phyloP scores from a whole-genome alignment of 2,113 vertebrate genomes.

The Cavia porcellus region DNA sequence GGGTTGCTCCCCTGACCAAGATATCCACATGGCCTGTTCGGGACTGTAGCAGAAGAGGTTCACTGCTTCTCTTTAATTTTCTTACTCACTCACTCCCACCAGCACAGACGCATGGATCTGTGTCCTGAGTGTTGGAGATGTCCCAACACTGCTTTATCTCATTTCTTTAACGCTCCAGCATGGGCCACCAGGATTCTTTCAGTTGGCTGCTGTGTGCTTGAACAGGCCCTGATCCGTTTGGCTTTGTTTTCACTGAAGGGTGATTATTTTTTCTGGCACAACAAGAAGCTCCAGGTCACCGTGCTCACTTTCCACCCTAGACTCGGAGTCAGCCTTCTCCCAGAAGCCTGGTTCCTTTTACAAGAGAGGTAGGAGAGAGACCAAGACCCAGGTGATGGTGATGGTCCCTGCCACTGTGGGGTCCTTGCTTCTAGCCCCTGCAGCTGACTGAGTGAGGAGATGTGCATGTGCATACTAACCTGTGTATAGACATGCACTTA shows the following conservation, averaged over 20 bases:
- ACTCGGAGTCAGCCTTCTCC: background rate
- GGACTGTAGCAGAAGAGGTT: background rate
- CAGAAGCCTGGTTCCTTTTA: background rate
- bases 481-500: background rate
- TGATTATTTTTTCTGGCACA: background rate
- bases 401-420: background rate
- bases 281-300: background rate
- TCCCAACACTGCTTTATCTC: background rate
- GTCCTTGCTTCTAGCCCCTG: no score
- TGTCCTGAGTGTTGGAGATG: background rate
- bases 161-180: background rate
- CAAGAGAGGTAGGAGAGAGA: background rate
- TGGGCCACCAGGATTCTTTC: background rate
- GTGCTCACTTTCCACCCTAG: background rate
- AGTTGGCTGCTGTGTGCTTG: background rate
- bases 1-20: background rate
- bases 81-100: background rate
- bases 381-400: background rate
- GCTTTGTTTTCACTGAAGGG: background rate
- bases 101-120: background rate
- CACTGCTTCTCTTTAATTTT: background rate
- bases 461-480: background rate
- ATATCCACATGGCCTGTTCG: background rate
- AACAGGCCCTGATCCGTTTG: no score
- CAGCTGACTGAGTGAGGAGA: background rate